Evolutionary conservation across 2,888 invertebrate species (phyloP).

Genomic region (Ennomos erosarius): DNA sequence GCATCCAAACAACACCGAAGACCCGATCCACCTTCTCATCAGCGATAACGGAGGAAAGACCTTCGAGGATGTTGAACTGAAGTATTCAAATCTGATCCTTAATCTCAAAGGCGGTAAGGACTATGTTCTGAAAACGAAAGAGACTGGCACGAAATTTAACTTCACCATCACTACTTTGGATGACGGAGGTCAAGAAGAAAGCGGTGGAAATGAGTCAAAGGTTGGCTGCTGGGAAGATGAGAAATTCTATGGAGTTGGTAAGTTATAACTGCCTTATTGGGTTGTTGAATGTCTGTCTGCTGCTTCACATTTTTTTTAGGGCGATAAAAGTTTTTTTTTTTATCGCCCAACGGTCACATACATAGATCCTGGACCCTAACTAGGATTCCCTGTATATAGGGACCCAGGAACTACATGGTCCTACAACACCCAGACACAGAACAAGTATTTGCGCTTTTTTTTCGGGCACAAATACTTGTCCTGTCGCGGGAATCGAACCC

Average conservation of each 20-base stretch:
- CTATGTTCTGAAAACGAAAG: constrained; percentile 77
- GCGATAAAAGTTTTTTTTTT: too few relatives aligned
- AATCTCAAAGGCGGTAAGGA: constrained; percentile 75
- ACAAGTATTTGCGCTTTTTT: too few relatives aligned
- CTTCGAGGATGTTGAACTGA: constrained; percentile 70
- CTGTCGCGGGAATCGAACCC: too few relatives aligned
- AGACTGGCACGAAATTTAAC: constrained; percentile 79
- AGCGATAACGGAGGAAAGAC: constrained; percentile 72
- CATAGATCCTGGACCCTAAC: too few relatives aligned
- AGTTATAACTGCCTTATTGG: constrained; percentile 43
- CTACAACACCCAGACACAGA: too few relatives aligned
- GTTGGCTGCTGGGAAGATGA: constrained; percentile 71
- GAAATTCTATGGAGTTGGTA: constrained; percentile 71
- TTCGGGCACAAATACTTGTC: too few relatives aligned
- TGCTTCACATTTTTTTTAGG: background rate
- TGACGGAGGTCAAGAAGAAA: constrained; percentile 53
- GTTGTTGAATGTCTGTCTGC: background rate
- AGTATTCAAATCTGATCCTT: constrained; percentile 70
- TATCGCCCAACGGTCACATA: too few relatives aligned
- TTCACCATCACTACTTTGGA: constrained; percentile 72
- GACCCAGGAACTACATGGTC: too few relatives aligned
- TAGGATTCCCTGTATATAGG: too few relatives aligned
- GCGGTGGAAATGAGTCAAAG: constrained; percentile 51
- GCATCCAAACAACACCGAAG: constrained; percentile 65
- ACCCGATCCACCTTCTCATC: constrained; percentile 72